phyloP scores from a whole-genome alignment of 2,113 vertebrate genomes.

The Hylia prasina region DNA sequence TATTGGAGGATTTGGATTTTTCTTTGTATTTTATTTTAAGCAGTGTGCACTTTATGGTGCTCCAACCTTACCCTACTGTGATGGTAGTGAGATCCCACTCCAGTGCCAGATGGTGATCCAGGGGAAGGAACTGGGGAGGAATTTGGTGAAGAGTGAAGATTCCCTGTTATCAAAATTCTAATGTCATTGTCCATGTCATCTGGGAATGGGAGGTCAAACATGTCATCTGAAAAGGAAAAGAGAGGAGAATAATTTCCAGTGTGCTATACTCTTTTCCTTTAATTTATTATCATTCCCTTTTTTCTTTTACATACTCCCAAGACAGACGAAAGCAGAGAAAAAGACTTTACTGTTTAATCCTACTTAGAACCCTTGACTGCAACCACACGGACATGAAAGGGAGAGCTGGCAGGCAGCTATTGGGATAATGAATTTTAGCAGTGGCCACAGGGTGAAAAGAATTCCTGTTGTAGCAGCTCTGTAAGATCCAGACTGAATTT shows the following conservation, averaged over 20 bases:
- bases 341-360: background rate
- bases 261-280: background rate
- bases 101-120: conserved; percentile 90
- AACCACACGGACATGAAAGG: background rate
- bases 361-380: background rate
- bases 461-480: background rate
- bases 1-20: background rate
- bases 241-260: background rate
- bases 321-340: background rate
- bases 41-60: too few species aligned
- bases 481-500: background rate
- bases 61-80: conserved; percentile 84
- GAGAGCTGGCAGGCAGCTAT: background rate
- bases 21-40: background rate
- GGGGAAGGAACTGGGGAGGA: conserved; percentile 92
- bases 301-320: background rate
- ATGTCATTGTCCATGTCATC: conserved; percentile 98
- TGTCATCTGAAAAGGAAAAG: conserved; percentile 79
- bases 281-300: background rate
- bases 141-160: conserved; percentile 93
- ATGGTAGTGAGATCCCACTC: conserved; percentile 90
- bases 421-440: background rate
- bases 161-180: conserved; percentile 93
- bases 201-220: conserved; percentile 95
- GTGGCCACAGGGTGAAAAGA: background rate